Base-by-base conservation (phyloP, 1,140 invertebrate species). In the Lepidurus packardi region DNA sequence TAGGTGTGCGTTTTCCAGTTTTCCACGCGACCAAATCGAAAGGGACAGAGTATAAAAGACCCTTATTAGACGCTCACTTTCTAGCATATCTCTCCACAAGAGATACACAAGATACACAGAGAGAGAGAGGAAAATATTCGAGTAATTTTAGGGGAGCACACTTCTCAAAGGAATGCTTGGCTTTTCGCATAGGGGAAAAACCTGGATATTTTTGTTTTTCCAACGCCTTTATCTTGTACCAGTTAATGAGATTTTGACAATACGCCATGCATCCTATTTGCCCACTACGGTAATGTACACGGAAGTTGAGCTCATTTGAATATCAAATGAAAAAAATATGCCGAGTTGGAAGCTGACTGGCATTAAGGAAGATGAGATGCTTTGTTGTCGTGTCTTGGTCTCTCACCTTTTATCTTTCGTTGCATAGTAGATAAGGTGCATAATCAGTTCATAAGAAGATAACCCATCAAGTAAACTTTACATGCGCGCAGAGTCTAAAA, bases 1-100 rank as follows among this genome's bases (percentile, higher is more conserved):
- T 65, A 65, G 53, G 21, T 21, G 53, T 65, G 21, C 6, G 16
- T 13, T 65, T 65, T 65, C 53, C 53, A 65, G 16, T 13, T 65
- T 65, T 65, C 53, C 53, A 65, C 53, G 53, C 53, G 53, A 65
- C 53, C 13, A 16, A 65, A 65, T 65, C 45, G 45, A 11, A 47
- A 47, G 45, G 45, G 45, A 47, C 53, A 65, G 16, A 65, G 16
- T 6, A 65, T 65, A 65, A 65, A 21, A 65, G 53, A 65, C 53
- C 53, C 53, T 65, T 65, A 65, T 65, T 65, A 65, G 21, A 65
- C 21, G 53, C 21, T 9, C 53, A 16, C 53, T 65, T 65, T 65
- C 53, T 65, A 65, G 16, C 8, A 1, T 65, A 21, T 65, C 53
- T 65, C 1, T 65, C 13, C n/a, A 34, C 34, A 0, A 34, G 34